Conservation (phyloP, 2,888 invertebrate species). For the Podabrus alpinus region DNA sequence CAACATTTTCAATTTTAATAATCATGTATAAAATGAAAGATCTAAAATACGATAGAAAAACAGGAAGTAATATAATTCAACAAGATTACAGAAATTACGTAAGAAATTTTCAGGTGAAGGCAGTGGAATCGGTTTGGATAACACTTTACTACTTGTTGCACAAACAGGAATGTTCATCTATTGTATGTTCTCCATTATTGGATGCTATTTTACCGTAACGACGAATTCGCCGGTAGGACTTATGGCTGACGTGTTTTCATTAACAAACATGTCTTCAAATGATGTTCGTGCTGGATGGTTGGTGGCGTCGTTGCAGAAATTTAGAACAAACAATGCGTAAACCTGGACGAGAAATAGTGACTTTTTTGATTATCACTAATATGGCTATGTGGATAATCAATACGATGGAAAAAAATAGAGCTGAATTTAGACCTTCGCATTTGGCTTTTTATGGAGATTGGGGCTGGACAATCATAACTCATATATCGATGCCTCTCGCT, state of each 20-base stretch:
- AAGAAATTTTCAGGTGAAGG: slow-evolving; percentile 20
- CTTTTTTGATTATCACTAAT: slow-evolving; percentile 78
- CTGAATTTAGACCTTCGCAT: slow-evolving; percentile 82
- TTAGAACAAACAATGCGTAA: slow-evolving; percentile 74
- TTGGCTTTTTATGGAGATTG: slow-evolving; percentile 81
- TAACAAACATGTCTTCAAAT: slow-evolving; percentile 83
- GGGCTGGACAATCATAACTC: slow-evolving; percentile 91
- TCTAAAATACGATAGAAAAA: slow-evolving; percentile 67
- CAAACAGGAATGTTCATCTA: slow-evolving; percentile 89
- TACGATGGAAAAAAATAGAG: slow-evolving; percentile 81
- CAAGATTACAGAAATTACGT: neutral
- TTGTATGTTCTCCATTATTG: slow-evolving; percentile 85
- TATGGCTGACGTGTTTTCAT: slow-evolving; percentile 72
- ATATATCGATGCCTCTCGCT: slow-evolving; percentile 85
- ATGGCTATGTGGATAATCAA: slow-evolving; percentile 88
- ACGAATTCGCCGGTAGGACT: slow-evolving; percentile 59
- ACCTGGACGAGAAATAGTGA: slow-evolving; percentile 84
- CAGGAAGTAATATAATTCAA: slow-evolving; percentile 54
- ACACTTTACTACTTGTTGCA: slow-evolving; percentile 81
- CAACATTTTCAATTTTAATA: slow-evolving; percentile 64
- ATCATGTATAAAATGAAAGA: slow-evolving; percentile 72
- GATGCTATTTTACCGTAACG: slow-evolving; percentile 66
- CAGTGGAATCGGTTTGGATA: slow-evolving; percentile 66
- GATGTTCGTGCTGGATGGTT: slow-evolving; percentile 74
- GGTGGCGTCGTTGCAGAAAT: slow-evolving; percentile 75